A percentile compares a stretch with the other conserved stretches of the same genome.
These are phyloP conservation scores for Platalea minor DNA, from an alignment of 2,797 vertebrate species.

Conservation along the genomic window DNA sequence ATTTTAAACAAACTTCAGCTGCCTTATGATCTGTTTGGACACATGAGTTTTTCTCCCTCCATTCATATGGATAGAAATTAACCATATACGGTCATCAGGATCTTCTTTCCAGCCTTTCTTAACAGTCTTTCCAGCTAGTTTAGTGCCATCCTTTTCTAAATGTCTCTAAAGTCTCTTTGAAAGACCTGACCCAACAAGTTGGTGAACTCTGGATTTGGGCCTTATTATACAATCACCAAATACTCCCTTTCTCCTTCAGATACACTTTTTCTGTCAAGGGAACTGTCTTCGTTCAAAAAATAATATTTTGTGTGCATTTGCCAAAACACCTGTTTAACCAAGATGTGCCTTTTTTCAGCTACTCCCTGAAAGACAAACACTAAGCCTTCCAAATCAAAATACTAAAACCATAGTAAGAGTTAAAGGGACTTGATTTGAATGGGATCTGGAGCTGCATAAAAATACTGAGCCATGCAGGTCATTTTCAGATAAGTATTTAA, in stretches of 20 bases:
- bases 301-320: background rate
- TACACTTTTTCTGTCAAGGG: background rate
- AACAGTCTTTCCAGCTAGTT: background rate
- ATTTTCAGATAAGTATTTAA: background rate
- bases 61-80: background rate
- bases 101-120: background rate
- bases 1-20: background rate
- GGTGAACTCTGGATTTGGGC: background rate
- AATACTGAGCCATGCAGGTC: background rate
- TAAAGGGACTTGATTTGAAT: background rate
- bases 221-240: background rate
- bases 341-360: background rate
- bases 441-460: background rate
- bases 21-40: background rate
- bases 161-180: background rate
- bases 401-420: background rate
- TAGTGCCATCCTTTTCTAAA: background rate
- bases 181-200: background rate
- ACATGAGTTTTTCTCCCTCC: background rate
- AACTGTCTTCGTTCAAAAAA: background rate
- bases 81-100: background rate
- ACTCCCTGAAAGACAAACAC: background rate
- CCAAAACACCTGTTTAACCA: constrained; percentile 1
- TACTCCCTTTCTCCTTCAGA: background rate
- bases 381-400: background rate